phyloP scores from a whole-genome alignment of 1,140 invertebrate genomes.

The Bombus confusus region DNA sequence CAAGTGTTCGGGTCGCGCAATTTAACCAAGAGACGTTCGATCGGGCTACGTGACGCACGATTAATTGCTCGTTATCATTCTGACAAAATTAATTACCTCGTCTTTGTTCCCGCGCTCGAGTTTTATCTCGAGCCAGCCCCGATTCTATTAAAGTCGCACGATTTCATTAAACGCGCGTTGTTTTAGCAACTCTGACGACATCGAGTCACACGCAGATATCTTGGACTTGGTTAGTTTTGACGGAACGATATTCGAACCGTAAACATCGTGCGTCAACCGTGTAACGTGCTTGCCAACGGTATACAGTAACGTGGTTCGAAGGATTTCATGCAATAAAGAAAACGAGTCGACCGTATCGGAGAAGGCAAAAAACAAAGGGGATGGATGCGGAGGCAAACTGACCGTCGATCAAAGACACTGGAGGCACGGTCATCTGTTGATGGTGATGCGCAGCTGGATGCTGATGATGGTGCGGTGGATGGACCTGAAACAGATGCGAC shows the following conservation, averaged over 20 bases:
- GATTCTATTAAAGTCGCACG: neutral
- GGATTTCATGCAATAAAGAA: too few species aligned
- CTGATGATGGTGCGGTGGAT: conserved; percentile 73
- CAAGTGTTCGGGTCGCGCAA: conserved; percentile 39
- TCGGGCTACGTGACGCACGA: neutral
- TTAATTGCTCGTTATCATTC: neutral
- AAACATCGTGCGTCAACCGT: too few species aligned
- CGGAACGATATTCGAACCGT: neutral
- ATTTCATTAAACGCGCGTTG: neutral
- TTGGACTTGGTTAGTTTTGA: neutral
- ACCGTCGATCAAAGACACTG: conserved; percentile 78
- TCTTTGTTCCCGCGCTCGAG: neutral
- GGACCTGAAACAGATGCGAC: conserved; percentile 72
- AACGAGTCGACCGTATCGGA: neutral
- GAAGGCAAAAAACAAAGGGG: conserved; percentile 23
- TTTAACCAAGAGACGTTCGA: neutral
- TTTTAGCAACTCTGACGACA: neutral
- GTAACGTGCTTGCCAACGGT: too few species aligned
- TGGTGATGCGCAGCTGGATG: conserved; percentile 72
- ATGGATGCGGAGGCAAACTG: conserved; percentile 51
- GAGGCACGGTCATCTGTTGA: conserved; percentile 72
- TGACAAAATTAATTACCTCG: conserved; percentile 43
- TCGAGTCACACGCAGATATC: neutral
- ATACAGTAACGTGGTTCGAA: too few species aligned
- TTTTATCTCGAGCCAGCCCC: neutral